A percentile compares a stretch with the other conserved stretches of the same genome.
Evolutionary conservation across 2,888 invertebrate genomes (phyloP).

Genomic region (Serripes groenlandicus): DNA sequence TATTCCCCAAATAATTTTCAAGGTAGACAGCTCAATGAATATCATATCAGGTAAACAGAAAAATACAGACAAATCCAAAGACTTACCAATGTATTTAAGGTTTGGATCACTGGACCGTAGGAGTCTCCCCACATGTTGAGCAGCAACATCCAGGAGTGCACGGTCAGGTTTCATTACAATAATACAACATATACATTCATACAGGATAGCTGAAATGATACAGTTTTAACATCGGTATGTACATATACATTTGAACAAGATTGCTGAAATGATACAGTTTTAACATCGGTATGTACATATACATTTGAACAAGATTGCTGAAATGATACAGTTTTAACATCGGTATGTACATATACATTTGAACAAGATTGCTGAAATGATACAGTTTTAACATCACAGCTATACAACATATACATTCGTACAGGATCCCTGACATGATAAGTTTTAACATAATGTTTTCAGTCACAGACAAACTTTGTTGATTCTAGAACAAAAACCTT

Average conservation of each 20-base stretch:
- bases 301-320: slow-evolving; percentile 83
- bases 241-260: slow-evolving; percentile 83
- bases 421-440: slow-evolving; percentile 76
- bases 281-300: too few relatives aligned
- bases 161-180: slow-evolving; percentile 72
- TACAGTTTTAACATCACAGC: too few relatives aligned
- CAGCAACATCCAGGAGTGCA: slow-evolving; percentile 76
- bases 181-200: slow-evolving; percentile 83
- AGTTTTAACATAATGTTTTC: too few relatives aligned
- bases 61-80: too few relatives aligned
- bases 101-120: slow-evolving; percentile 76
- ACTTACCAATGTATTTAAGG: slow-evolving; percentile 81
- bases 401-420: slow-evolving; percentile 82
- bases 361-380: slow-evolving; percentile 78
- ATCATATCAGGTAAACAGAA: neutral
- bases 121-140: slow-evolving; percentile 78
- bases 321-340: slow-evolving; percentile 38
- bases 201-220: slow-evolving; percentile 76
- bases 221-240: too few relatives aligned
- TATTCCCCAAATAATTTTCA: too few relatives aligned
- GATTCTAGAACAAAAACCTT: too few relatives aligned
- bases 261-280: slow-evolving; percentile 66
- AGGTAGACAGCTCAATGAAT: too few relatives aligned
- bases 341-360: slow-evolving; percentile 83
- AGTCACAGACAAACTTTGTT: too few relatives aligned